A percentile compares a stretch with the other conserved stretches of the same genome.
These are phyloP conservation scores for Acleris emargana DNA, from an alignment of 2,888 invertebrate species.

Conservation along the genomic window DNA sequence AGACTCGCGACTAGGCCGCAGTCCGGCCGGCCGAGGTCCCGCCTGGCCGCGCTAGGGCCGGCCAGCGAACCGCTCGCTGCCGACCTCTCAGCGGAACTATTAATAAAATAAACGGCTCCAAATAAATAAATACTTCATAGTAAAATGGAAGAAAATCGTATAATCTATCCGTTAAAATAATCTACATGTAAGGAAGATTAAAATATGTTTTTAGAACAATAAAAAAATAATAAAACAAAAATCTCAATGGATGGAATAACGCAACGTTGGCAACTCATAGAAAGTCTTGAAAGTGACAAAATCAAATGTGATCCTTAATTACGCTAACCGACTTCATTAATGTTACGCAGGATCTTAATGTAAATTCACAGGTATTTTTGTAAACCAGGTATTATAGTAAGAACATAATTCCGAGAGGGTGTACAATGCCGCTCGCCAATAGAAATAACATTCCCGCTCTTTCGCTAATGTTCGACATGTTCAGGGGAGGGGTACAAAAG, in stretches of 20 bases:
- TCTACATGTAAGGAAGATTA: neutral
- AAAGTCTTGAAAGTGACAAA: conserved; percentile 43
- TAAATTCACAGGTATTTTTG: conserved; percentile 49
- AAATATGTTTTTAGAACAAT: conserved; percentile 2
- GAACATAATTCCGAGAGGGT: conserved; percentile 28
- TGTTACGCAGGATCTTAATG: conserved; percentile 48
- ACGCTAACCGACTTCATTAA: conserved; percentile 55
- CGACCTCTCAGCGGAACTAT: too few species aligned
- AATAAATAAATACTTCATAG: conserved; percentile 6
- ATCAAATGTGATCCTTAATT: conserved; percentile 59
- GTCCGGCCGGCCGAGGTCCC: too few species aligned
- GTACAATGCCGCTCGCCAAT: conserved; percentile 29
- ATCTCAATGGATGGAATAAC: conserved; percentile 17
- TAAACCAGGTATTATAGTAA: conserved; percentile 27
- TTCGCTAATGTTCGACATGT: conserved; percentile 8
- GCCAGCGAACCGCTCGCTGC: too few species aligned
- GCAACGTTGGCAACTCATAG: conserved; percentile 10
- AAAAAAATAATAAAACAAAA: conserved; percentile 3
- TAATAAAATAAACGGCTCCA: neutral
- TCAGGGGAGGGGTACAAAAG: conserved; percentile 13
- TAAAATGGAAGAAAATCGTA: conserved; percentile 3
- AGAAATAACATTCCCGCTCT: conserved; percentile 24
- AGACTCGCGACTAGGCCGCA: too few species aligned
- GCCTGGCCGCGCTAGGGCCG: too few species aligned
- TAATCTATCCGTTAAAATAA: conserved; percentile 4